phyloP scores from a whole-genome alignment of 1,140 invertebrate genomes.

The Tetramorium parvispinum region DNA sequence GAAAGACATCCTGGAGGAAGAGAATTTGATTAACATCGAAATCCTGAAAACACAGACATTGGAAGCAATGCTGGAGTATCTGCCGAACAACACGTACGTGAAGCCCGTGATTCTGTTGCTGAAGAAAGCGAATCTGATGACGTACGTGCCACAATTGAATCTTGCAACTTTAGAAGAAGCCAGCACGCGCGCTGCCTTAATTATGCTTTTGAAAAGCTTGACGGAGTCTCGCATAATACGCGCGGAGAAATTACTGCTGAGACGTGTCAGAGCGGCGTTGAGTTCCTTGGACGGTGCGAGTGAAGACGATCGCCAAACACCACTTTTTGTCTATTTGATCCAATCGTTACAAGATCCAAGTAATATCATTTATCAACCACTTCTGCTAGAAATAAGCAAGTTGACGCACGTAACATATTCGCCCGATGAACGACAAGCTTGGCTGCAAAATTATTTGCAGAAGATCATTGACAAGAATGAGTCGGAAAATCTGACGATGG shows the following conservation, averaged over 20 bases:
- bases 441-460: conserved; percentile 1
- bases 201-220: conserved; percentile 24
- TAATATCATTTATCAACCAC: neutral
- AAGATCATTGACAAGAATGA: neutral
- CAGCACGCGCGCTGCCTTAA: conserved; percentile 13
- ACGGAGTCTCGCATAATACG: neutral
- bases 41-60: conserved; percentile 36
- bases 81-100: conserved; percentile 30
- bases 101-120: conserved; percentile 41
- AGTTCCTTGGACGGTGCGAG: neutral
- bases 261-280: conserved; percentile 7
- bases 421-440: conserved; percentile 9
- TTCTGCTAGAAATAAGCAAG: neutral
- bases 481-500: neutral
- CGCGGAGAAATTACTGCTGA: conserved; percentile 20
- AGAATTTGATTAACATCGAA: neutral
- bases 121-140: conserved; percentile 45
- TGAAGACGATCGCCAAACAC: neutral
- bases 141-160: conserved; percentile 42
- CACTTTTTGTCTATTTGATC: conserved; percentile 1
- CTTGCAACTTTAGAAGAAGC: neutral
- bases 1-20: conserved; percentile 6
- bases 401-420: neutral
- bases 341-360: conserved; percentile 37
- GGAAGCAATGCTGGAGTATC: conserved; percentile 39